These are phyloP conservation scores for Ethmia dodecea DNA, from an alignment of 2,888 invertebrate genomes.

Conservation along the genomic window DNA sequence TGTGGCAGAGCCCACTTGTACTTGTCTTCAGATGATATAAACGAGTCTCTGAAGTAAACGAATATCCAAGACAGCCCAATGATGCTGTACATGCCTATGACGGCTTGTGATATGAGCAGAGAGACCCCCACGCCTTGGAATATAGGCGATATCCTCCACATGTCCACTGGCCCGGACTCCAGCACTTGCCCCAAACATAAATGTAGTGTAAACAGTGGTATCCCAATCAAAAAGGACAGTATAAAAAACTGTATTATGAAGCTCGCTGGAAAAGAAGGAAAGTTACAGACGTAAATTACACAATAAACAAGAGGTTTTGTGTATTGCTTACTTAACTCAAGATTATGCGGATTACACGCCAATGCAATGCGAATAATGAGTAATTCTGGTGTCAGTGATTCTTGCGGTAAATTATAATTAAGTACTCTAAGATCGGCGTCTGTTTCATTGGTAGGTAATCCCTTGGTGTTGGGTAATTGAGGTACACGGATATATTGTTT, in stretches of 20 bases:
- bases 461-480: too few species aligned
- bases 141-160: constrained; percentile 96
- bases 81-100: constrained; percentile 91
- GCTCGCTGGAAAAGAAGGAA: constrained; percentile 78
- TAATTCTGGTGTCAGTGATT: too few species aligned
- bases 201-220: constrained; percentile 91
- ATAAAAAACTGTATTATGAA: constrained; percentile 93
- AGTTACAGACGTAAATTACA: too few species aligned
- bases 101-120: constrained; percentile 85
- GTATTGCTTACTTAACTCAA: too few species aligned
- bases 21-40: constrained; percentile 86
- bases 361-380: too few species aligned
- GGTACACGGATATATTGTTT: too few species aligned
- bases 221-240: constrained; percentile 87
- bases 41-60: constrained; percentile 91
- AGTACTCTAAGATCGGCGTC: too few species aligned
- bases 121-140: constrained; percentile 94
- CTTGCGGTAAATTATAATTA: too few species aligned
- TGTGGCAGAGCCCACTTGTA: constrained; percentile 90
- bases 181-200: constrained; percentile 91
- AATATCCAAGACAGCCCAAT: constrained; percentile 95
- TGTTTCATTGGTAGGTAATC: too few species aligned
- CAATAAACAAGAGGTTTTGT: too few species aligned
- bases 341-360: too few species aligned
- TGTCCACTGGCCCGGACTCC: constrained; percentile 90